Evolutionary conservation across 64 coral and sea anemone species (phyloP), one percentile per base, ranked within the genome.

Genomic region (Stichodactyla helianthus): DNA sequence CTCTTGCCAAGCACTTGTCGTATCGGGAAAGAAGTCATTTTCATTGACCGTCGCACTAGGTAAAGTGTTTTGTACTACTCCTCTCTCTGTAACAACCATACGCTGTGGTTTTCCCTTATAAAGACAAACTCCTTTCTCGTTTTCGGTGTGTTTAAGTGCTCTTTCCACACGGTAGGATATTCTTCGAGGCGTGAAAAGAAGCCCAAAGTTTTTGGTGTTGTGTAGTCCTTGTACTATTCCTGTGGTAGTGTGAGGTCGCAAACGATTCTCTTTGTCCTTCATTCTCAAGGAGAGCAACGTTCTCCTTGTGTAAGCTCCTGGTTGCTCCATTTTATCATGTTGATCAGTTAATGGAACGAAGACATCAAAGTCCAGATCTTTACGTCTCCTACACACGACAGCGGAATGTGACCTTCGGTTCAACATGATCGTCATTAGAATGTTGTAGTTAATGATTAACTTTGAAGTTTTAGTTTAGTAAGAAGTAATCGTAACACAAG

Each of bases 71-170:
- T 74, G 52, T 31, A 84, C 27, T 63, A 20, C 25, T 17, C 83
- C 83, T 58, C 20, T 7, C 8, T 59, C 55, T 58, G 83, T 84
- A 22, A 84, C 59, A n/a, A 84, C 83, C 83, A 84, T 84, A 58
- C 83, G 83, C 26, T 18, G 52, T 4, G 83, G 83, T 84, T 63
- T 84, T 11, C 83, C 83, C 22, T 84, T 84, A 59, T 84, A 84
- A 9, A 84, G 61, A 51, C 83, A 84, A 62, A 84, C 59, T 68
- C 79, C 90, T 68, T 82, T 92, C 51, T 82, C 53, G 31, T 92
- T 77, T 71, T 92, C 71, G 6, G 85, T 87, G 17, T 92, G 77
- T 57, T 56, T 51, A 50, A 92, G 78, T 12, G 90, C 90, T 55
- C 59, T 87, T 11, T 85, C 85, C 59, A 92, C 90, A 11, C 90